A percentile compares a stretch with the other conserved stretches of the same genome.
phyloP scores from a whole-genome alignment of 2,888 invertebrate species.

The Chymomyza amoena region DNA sequence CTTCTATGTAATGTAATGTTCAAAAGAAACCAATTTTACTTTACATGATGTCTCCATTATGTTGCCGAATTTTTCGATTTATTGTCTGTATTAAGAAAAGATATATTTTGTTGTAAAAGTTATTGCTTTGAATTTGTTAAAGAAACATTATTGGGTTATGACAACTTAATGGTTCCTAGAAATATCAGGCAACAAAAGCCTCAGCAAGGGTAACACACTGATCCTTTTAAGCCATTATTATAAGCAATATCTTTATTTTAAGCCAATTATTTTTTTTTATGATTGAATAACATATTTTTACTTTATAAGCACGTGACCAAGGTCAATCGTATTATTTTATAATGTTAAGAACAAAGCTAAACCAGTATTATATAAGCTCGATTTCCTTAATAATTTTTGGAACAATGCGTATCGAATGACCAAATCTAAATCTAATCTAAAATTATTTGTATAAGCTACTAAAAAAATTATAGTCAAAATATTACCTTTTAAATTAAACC shows the following conservation, averaged over 20 bases:
- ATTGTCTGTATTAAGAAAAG: no score
- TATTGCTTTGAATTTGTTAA: no score
- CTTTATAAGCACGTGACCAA: neutral
- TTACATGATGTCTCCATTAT: no score
- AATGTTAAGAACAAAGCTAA: constrained; percentile 17
- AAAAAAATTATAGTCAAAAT: no score
- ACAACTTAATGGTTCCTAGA: constrained; percentile 2
- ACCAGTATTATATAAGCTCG: constrained; percentile 65
- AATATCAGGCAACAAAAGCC: neutral
- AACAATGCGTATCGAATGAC: neutral
- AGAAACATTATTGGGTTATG: no score
- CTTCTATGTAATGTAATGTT: no score
- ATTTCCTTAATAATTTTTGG: constrained; percentile 30
- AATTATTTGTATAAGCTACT: neutral
- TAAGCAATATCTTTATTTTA: constrained; percentile 20
- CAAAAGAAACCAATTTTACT: no score
- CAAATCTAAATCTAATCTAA: no score
- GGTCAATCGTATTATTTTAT: constrained; percentile 11
- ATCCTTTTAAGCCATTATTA: constrained; percentile 32
- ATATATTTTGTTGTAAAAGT: no score
- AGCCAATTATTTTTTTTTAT: neutral
- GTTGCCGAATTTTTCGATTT: no score
- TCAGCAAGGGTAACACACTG: neutral
- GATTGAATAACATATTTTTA: neutral
- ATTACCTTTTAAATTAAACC: no score